Base-by-base conservation (phyloP, 2,888 invertebrate genomes). In the Cerceris ruficornis region DNA sequence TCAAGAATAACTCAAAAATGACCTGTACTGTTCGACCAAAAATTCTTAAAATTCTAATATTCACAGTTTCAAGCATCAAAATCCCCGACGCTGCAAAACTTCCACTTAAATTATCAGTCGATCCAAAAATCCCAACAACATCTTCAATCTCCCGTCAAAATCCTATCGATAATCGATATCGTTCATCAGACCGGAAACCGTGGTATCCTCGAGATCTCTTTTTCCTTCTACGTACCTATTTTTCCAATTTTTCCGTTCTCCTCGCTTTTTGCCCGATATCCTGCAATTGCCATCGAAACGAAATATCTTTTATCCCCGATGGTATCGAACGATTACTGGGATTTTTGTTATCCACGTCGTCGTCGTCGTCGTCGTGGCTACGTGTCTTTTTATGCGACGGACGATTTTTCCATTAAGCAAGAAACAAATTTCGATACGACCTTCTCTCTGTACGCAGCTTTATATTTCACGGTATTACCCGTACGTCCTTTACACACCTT, bases 401-500 rank as follows among this genome's bases (percentile, higher is more conserved):
- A 57, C 58, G 71, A 75, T 71, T 75, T 75, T 71, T 67, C 71
- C 71, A 75, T 75, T 71, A 75, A 17, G 52, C 61, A 60, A 71
- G 59, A 62, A 71, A 52, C 70, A 75, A 69, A 68, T 76, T 65
- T 64, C 59, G 58, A 75, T 78, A 69, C 64, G 49, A 52, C 55
- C 28, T 28, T 28, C 28, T 55, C 71, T 64, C 50, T 50, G 49
- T 42, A 60, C 69, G 79, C 66, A 72, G 77, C 72, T 83, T 86
- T 76, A 85, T 79, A 85, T 84, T 83, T 83, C 71, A 64, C 69
- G 69, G 71, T 78, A 79, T 75, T 78, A 75, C 72, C 70, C 75
- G 72, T 65, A 77, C 80, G 77, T 80, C 76, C 79, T 86, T 81
- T 77, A 72, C 79, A 79, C 76, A 76, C 78, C 78, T 85, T 77